phyloP scores from a whole-genome alignment of 2,888 invertebrate genomes.

The Lymantria monacha region DNA sequence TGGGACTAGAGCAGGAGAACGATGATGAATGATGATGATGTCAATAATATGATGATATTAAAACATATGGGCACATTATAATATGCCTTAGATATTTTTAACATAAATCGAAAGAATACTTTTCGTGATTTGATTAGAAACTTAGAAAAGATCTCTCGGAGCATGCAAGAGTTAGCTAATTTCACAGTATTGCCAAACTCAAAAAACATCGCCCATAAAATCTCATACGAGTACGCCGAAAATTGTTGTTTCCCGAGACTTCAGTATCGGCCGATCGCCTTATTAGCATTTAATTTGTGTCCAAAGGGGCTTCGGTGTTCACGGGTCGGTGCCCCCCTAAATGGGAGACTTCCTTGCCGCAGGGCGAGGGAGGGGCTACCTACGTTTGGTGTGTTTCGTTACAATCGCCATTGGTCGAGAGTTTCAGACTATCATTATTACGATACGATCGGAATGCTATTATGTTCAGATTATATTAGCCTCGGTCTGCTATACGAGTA shows the following conservation, averaged over 20 bases:
- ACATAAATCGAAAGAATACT: too few species aligned
- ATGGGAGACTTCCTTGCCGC: slow-evolving; percentile 76
- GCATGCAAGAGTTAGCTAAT: background rate
- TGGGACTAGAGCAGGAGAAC: too few species aligned
- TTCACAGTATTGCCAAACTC: background rate
- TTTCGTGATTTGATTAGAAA: too few species aligned
- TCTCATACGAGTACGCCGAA: slow-evolving; percentile 37
- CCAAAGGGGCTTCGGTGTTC: slow-evolving; percentile 64
- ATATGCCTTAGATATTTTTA: too few species aligned
- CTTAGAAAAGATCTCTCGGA: too few species aligned
- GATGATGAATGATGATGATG: too few species aligned
- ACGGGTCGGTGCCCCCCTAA: slow-evolving; percentile 77
- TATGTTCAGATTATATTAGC: slow-evolving; percentile 9
- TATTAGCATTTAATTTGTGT: slow-evolving; percentile 80
- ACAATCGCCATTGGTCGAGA: slow-evolving; percentile 42
- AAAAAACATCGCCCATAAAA: slow-evolving; percentile 30
- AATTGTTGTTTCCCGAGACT: slow-evolving; percentile 25
- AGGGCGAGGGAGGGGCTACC: slow-evolving; percentile 61
- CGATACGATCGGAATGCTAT: slow-evolving; percentile 26
- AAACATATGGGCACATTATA: too few species aligned
- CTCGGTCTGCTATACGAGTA: background rate
- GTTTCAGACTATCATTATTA: slow-evolving; percentile 37
- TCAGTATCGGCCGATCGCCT: slow-evolving; percentile 62
- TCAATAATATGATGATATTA: too few species aligned
- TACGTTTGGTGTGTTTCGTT: slow-evolving; percentile 56